Percentiles rank a stretch among this genome's conserved stretches.
These are phyloP conservation scores for Hydriomena furcata DNA, from an alignment of 2,888 invertebrate species.

Conservation along the genomic window DNA sequence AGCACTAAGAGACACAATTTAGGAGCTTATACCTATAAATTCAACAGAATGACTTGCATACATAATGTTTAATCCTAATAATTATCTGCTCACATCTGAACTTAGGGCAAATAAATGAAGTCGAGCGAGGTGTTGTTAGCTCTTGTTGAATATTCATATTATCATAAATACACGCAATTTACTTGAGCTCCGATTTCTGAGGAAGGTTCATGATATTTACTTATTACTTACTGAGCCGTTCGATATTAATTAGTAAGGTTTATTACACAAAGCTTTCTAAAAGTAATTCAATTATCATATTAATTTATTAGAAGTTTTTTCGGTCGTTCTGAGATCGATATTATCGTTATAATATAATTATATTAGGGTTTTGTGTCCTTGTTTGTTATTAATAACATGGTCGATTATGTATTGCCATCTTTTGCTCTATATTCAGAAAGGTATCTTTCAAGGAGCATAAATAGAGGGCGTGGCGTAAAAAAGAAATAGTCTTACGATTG, in stretches of 20 bases:
- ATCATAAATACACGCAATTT: neutral
- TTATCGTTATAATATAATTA: neutral
- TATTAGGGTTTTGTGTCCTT: neutral
- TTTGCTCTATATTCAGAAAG: too few species aligned
- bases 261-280: constrained; percentile 2
- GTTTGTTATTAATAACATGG: too few species aligned
- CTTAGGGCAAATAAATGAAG: constrained; percentile 24
- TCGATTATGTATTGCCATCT: too few species aligned
- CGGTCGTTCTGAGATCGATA: neutral
- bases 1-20: too few species aligned
- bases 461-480: too few species aligned
- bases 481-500: too few species aligned
- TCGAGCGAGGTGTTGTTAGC: constrained; percentile 31
- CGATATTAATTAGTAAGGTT: neutral
- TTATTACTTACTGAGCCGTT: neutral
- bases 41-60: too few species aligned
- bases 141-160: constrained; percentile 35
- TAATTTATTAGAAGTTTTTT: neutral
- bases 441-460: too few species aligned
- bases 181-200: constrained; percentile 1
- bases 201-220: neutral
- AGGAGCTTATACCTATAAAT: too few species aligned
- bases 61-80: too few species aligned
- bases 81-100: neutral
- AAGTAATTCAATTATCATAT: neutral